These are phyloP conservation scores for Tenthredo distinguenda DNA, from an alignment of 2,888 invertebrate species.

Conservation along the genomic window DNA sequence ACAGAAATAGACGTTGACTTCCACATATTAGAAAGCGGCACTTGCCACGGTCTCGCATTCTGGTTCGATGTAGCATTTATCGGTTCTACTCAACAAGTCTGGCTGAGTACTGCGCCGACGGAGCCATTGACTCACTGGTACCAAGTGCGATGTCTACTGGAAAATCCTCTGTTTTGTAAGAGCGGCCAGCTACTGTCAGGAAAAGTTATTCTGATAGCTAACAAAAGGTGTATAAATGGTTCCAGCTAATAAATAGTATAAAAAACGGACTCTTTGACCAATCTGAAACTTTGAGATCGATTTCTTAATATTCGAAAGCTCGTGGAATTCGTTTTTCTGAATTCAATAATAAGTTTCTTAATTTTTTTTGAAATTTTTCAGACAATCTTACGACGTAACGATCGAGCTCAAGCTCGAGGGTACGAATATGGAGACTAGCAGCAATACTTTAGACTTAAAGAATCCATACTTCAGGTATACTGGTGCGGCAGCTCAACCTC, in stretches of 20 bases:
- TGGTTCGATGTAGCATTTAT: conserved; percentile 99
- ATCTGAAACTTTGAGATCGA: too few species aligned
- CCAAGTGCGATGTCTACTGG: conserved; percentile 96
- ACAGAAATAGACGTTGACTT: conserved; percentile 95
- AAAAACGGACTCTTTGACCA: too few species aligned
- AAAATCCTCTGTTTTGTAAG: conserved; percentile 96
- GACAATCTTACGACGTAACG: conserved; percentile 99
- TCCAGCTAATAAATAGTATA: not conserved
- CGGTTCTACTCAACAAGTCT: conserved; percentile 93
- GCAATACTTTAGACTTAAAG: conserved; percentile 97
- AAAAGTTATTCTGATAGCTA: conserved; percentile 92
- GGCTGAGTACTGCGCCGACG: conserved; percentile 98
- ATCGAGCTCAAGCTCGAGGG: conserved; percentile 96
- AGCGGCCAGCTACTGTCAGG: conserved; percentile 95
- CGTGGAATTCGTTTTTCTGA: too few species aligned
- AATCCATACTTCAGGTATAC: conserved; percentile 99
- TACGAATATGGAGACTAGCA: conserved; percentile 88
- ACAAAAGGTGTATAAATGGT: conserved; percentile 85
- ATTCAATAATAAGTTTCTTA: not conserved
- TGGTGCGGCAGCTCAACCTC: conserved; percentile 94
- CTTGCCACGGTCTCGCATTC: conserved; percentile 98
- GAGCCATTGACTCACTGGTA: conserved; percentile 99
- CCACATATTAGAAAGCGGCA: conserved; percentile 94
- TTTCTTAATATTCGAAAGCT: too few species aligned
- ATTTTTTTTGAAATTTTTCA: conserved; percentile 70